phyloP scores from a whole-genome alignment of 2,888 invertebrate species.

The Nephrotoma appendiculata region DNA sequence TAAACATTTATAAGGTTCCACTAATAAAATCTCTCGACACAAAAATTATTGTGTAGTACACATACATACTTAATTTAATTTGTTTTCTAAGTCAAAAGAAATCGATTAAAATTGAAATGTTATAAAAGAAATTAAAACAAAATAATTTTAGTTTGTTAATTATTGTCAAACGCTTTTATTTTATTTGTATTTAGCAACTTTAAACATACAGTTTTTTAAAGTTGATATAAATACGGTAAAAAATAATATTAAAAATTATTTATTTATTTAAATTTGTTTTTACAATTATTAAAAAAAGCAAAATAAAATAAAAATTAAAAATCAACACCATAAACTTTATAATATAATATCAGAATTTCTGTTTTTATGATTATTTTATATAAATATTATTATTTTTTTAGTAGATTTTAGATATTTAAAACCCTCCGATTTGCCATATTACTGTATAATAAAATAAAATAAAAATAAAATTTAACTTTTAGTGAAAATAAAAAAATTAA shows the following conservation, averaged over 20 bases:
- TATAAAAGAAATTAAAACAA: background rate
- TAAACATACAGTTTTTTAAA: background rate
- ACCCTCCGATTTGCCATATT: conserved; percentile 7
- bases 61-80: background rate
- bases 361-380: background rate
- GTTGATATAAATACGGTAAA: background rate
- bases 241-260: background rate
- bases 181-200: background rate
- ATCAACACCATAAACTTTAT: background rate
- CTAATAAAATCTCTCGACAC: background rate
- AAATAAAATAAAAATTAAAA: background rate
- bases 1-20: background rate
- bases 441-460: background rate
- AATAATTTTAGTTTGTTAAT: background rate
- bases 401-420: conserved; percentile 2
- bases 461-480: background rate
- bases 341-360: background rate
- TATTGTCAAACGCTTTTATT: background rate
- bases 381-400: background rate
- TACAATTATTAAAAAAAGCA: background rate
- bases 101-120: background rate
- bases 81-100: background rate
- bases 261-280: background rate
- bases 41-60: background rate
- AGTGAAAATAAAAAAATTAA: background rate